Percentiles rank a stretch among this genome's conserved stretches.
phyloP scores from a whole-genome alignment of 2,888 invertebrate genomes.

The Machimus atricapillus region DNA sequence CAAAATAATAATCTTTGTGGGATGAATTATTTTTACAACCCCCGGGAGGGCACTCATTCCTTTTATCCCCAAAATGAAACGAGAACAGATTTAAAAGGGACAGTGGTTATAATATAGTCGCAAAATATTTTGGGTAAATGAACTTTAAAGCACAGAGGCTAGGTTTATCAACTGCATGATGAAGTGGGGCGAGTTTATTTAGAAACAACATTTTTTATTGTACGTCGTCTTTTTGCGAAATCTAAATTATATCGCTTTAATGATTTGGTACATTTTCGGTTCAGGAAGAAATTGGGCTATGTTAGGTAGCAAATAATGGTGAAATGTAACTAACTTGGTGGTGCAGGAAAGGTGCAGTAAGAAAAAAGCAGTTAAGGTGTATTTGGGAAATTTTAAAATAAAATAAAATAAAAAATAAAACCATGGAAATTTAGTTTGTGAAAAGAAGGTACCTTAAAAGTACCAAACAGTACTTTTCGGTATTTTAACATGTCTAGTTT shows the following conservation, averaged over 20 bases:
- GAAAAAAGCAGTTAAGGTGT: not conserved
- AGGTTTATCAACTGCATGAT: not conserved
- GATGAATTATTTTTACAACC: not conserved
- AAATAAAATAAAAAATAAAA: too few relatives aligned
- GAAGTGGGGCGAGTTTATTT: not conserved
- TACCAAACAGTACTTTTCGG: too few relatives aligned
- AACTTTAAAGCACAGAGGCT: not conserved
- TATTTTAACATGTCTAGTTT: too few relatives aligned
- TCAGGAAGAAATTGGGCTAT: not conserved
- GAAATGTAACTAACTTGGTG: not conserved
- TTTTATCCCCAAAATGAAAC: not conserved
- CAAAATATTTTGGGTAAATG: not conserved
- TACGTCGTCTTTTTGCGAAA: not conserved
- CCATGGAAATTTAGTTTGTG: too few relatives aligned
- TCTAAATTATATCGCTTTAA: not conserved
- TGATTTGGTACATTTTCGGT: not conserved
- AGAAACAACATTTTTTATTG: not conserved
- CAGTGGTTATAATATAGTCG: not conserved
- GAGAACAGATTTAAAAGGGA: not conserved
- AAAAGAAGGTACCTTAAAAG: too few relatives aligned
- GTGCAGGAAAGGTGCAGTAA: not conserved
- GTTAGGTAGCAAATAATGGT: not conserved
- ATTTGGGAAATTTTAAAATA: not conserved
- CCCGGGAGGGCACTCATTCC: not conserved
- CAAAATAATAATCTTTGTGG: not conserved